Evolutionary conservation across 2,888 invertebrate species (phyloP).

Genomic region (Allophyes oxyacanthae): DNA sequence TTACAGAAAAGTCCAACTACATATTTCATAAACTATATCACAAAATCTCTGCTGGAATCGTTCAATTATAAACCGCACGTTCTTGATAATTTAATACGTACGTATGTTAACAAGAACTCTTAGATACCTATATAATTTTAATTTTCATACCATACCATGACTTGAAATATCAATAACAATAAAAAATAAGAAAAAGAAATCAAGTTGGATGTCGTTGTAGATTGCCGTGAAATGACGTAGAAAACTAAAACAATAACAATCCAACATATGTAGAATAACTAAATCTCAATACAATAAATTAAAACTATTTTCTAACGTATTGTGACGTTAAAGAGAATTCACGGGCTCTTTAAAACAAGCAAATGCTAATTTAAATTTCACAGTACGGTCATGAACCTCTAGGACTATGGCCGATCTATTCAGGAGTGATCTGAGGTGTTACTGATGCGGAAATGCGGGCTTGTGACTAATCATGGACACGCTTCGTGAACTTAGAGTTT

Average conservation of each 20-base stretch:
- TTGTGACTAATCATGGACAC: constrained; percentile 63
- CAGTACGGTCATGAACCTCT: constrained; percentile 58
- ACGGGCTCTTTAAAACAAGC: constrained; percentile 45
- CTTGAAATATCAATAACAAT: too few relatives aligned
- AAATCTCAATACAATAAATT: neutral
- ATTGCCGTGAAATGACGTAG: neutral
- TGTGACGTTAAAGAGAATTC: constrained; percentile 11
- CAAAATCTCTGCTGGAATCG: too few relatives aligned
- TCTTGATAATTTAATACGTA: too few relatives aligned
- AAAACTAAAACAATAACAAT: neutral
- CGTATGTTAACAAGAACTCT: too few relatives aligned
- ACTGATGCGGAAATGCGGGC: constrained; percentile 64
- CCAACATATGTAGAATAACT: too few relatives aligned
- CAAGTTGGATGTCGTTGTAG: neutral
- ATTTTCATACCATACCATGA: too few relatives aligned
- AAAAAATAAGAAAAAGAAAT: neutral
- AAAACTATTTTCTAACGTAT: neutral
- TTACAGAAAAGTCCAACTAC: too few relatives aligned
- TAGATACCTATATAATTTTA: too few relatives aligned
- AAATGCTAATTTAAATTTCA: constrained; percentile 60
- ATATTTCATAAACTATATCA: too few relatives aligned
- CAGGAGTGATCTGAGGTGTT: constrained; percentile 53
- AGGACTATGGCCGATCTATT: constrained; percentile 52
- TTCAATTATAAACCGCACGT: too few relatives aligned
- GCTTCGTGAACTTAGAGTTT: constrained; percentile 51